Evolutionary conservation across 2,797 vertebrate species (phyloP), one percentile per base, ranked within the genome.

Genomic region (Lycodopsis pacificus): DNA sequence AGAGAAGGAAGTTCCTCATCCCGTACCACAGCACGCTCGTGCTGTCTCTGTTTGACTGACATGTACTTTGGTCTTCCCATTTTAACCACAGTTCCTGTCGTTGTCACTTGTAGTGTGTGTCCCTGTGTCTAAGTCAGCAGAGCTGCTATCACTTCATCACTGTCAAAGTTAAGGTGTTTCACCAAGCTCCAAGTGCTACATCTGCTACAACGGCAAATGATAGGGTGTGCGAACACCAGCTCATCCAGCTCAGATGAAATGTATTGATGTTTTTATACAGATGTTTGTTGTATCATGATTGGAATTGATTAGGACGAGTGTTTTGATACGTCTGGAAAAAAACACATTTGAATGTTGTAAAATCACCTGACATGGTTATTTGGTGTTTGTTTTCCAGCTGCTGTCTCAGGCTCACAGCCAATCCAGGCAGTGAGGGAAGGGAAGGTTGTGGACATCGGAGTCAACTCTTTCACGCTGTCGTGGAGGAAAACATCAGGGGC

Each of bases 401-500:
- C 94, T 19, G 73, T 86, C 20, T 90, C 87, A 72, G 95, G 95
- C 61, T 93, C 94, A 1, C 91, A 88, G n/a, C 89, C 88, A 27
- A 94, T 95, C 65, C 94, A 89, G 27, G 65, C 93, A 13, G 71
- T 97, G 62, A 95, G 71, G 58, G 96, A 95, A 12, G 86, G 97
- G 82, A 95, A 94, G 73, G 93, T 97, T 70, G 86, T 94, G 0
- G 94, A 96, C 73, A 87, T 94, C 0, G 94, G 93, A 0, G 76
- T 94, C 0, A 96, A 90, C 77, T 95, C 80, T 51, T 93, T 97
- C 80, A 93, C 91, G 42, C 74, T 97, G 51, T 91, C 95, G 64
- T 97, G 97, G 97, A 96, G 65, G 86, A 95, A 88, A 88, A 91
- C 93, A 12, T 75, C 94, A 9, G 85, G 94, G 7, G 90, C 94